phyloP scores from a whole-genome alignment of 2,888 invertebrate genomes.

The Spilosoma lubricipeda region DNA sequence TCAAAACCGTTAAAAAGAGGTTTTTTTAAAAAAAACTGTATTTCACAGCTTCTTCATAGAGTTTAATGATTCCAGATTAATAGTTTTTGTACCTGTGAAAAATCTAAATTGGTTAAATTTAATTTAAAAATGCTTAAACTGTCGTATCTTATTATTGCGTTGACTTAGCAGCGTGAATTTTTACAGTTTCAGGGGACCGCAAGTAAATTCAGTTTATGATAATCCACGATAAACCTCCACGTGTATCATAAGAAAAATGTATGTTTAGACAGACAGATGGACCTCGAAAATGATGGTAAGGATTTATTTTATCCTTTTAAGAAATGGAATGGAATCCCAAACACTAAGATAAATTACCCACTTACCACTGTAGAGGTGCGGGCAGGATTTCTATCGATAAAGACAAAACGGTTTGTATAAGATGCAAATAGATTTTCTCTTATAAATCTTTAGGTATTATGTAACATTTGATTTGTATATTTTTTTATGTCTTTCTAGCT shows the following conservation, averaged over 20 bases:
- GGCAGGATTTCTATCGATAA: constrained; percentile 7
- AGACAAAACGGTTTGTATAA: constrained; percentile 19
- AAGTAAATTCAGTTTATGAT: not conserved
- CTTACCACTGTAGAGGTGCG: not conserved
- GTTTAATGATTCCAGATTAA: too few species aligned
- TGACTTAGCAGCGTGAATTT: not conserved
- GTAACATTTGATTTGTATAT: constrained; percentile 34
- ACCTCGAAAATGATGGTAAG: not conserved
- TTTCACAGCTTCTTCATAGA: too few species aligned
- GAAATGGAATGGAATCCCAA: not conserved
- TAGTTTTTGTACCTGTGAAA: too few species aligned
- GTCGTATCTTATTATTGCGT: not conserved
- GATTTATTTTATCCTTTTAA: not conserved
- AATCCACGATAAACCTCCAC: not conserved
- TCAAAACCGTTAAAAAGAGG: too few species aligned
- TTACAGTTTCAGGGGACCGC: not conserved
- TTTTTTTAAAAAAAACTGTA: too few species aligned
- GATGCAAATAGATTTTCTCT: constrained; percentile 20
- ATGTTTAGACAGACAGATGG: not conserved
- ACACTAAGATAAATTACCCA: constrained; percentile 11
- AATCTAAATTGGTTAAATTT: too few species aligned
- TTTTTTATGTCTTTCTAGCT: too few species aligned
- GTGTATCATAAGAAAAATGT: not conserved
- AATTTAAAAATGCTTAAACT: not conserved
- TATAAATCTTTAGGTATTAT: constrained; percentile 34